These are phyloP conservation scores for Lasioglossum albipes DNA, from an alignment of 1,140 invertebrate species.

Conservation along the genomic window DNA sequence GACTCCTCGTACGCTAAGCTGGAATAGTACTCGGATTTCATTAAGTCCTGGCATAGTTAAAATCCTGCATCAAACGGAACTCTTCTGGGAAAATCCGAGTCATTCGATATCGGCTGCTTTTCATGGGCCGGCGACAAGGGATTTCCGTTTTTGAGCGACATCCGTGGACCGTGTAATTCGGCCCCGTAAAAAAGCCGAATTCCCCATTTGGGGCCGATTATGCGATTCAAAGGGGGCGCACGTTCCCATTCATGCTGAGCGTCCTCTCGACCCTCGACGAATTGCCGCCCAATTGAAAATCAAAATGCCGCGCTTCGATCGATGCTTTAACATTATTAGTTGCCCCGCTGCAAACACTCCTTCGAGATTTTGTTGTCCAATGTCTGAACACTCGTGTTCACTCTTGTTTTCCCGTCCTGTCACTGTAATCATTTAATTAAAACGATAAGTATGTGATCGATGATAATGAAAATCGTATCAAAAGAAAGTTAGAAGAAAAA, in stretches of 20 bases:
- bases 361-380: too few species aligned
- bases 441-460: too few species aligned
- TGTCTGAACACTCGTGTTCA: too few species aligned
- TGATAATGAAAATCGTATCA: too few species aligned
- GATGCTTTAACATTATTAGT: not conserved
- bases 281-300: not conserved
- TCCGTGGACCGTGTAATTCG: not conserved
- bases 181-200: constrained; percentile 3
- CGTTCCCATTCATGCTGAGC: not conserved
- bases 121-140: not conserved
- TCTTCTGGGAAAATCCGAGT: constrained; percentile 2
- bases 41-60: too few species aligned
- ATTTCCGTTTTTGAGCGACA: constrained; percentile 4
- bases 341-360: too few species aligned
- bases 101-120: not conserved
- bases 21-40: too few species aligned
- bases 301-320: not conserved
- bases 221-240: not conserved
- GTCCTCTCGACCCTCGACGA: not conserved
- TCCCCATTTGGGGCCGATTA: not conserved
- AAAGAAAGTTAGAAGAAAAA: too few species aligned
- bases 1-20: too few species aligned
- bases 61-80: not conserved
- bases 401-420: too few species aligned
- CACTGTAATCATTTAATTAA: too few species aligned